phyloP scores from a whole-genome alignment of 2,113 vertebrate genomes.

The Todiramphus chloris region DNA sequence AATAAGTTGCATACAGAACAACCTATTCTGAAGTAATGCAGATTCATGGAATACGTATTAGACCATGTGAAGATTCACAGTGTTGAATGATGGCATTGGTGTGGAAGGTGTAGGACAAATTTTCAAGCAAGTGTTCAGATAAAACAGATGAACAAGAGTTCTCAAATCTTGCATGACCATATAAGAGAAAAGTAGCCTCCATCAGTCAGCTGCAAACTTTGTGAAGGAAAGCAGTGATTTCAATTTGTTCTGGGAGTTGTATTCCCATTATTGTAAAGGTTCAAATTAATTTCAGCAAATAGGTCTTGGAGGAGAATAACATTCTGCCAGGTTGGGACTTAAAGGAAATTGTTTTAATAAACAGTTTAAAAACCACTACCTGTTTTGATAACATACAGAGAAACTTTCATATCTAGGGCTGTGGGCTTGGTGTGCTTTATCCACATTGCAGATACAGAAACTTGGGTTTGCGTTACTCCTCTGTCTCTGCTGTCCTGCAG shows the following conservation, averaged over 20 bases:
- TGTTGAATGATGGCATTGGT: background rate
- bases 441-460: background rate
- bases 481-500: background rate
- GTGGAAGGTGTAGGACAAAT: background rate
- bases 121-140: background rate
- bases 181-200: background rate
- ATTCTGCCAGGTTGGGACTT: background rate
- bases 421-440: background rate
- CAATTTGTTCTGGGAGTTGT: background rate
- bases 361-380: background rate
- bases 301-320: background rate
- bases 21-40: background rate
- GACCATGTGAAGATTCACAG: background rate
- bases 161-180: accelerated
- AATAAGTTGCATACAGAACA: background rate
- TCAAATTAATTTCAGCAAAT: background rate
- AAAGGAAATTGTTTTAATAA: background rate
- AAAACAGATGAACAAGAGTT: background rate
- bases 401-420: background rate
- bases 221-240: background rate
- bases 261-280: background rate
- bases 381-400: background rate
- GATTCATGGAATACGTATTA: background rate
- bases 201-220: background rate
- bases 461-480: background rate